Percentiles rank a stretch among this genome's conserved stretches.
Conservation (phyloP, 2,797 vertebrate species). For the Neosalanx taihuensis region DNA sequence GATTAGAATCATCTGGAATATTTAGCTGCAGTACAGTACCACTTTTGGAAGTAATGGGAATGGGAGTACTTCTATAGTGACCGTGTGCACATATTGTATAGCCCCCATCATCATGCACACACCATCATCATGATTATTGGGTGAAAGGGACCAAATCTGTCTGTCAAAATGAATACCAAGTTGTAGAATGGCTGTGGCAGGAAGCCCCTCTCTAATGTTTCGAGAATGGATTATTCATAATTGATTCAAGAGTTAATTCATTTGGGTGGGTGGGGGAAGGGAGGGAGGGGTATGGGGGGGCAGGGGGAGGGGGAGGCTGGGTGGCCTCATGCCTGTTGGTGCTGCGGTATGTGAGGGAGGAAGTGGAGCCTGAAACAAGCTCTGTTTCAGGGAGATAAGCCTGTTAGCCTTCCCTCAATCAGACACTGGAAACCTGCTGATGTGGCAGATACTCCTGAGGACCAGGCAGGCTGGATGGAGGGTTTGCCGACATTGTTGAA, state of each 20-base stretch:
- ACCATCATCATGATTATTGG: neutral
- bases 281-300: no score
- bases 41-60: constrained; percentile 14
- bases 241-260: constrained; percentile 50
- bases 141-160: constrained; percentile 13
- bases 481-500: neutral
- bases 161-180: constrained; percentile 6
- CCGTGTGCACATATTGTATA: neutral
- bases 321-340: constrained; percentile 26
- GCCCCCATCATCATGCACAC: neutral
- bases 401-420: constrained; percentile 33
- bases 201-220: neutral
- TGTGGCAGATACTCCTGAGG: constrained; percentile 28
- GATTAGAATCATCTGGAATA: neutral
- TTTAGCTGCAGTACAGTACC: neutral
- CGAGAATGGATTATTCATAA: constrained; percentile 33
- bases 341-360: constrained; percentile 9
- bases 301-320: constrained; percentile 24
- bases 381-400: constrained; percentile 51
- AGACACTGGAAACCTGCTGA: constrained; percentile 34
- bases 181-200: constrained; percentile 16
- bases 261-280: constrained; percentile 10
- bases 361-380: constrained; percentile 32
- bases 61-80: neutral
- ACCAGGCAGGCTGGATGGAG: neutral